Conservation (phyloP, 2,797 vertebrate species). For the Channa striata region DNA sequence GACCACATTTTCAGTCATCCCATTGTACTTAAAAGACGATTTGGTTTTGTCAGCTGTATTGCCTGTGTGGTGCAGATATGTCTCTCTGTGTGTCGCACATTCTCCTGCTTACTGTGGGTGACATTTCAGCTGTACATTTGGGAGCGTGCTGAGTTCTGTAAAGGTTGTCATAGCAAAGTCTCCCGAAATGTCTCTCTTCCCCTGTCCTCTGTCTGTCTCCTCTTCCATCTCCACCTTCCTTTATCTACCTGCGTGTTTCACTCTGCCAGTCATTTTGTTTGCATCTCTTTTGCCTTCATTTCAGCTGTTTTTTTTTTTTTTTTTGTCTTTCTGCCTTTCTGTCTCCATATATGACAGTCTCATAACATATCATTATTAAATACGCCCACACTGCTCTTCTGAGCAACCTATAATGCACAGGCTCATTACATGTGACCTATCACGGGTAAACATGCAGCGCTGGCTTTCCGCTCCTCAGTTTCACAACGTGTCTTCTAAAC, state of each 20-base stretch:
- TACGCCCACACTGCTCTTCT: constrained; percentile 59
- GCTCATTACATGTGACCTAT: constrained; percentile 52
- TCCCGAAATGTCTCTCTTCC: constrained; percentile 31
- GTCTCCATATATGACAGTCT: constrained; percentile 7
- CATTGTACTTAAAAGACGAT: constrained; percentile 20
- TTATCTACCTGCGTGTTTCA: constrained; percentile 29
- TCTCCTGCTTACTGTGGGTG: constrained; percentile 57
- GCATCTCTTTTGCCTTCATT: constrained; percentile 22
- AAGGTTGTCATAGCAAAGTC: constrained; percentile 73
- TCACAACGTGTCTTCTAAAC: constrained; percentile 6
- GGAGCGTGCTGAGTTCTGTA: constrained; percentile 67
- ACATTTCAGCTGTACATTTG: constrained; percentile 74
- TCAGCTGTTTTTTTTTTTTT: not conserved
- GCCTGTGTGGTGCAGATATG: constrained; percentile 41
- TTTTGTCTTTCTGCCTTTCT: constrained; percentile 16
- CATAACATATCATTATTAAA: constrained; percentile 62
- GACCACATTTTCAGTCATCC: constrained; percentile 27
- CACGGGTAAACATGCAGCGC: constrained; percentile 36
- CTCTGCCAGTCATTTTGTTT: constrained; percentile 50
- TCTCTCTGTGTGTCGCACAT: constrained; percentile 37
- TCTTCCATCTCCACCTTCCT: constrained; percentile 13
- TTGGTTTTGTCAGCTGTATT: constrained; percentile 38
- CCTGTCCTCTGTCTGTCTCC: constrained; percentile 4
- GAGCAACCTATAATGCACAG: constrained; percentile 32
- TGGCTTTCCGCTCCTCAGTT: constrained; percentile 32